Conservation (phyloP, 92 coral and sea anemone genomes). For the Muricea muricata region DNA sequence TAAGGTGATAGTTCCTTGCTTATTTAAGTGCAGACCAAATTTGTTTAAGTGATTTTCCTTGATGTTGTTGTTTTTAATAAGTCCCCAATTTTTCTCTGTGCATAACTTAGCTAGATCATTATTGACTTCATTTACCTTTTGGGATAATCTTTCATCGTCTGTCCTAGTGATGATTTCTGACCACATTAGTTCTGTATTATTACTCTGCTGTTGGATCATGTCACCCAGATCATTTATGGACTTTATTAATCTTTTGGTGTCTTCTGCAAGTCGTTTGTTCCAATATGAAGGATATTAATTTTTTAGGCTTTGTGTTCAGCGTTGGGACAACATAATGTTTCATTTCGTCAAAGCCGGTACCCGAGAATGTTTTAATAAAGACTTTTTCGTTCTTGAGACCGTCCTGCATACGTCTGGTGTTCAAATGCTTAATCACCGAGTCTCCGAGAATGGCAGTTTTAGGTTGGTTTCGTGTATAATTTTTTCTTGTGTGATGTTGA, state of each 20-base stretch:
- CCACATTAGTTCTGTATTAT: background rate
- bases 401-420: background rate
- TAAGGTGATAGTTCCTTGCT: conserved; percentile 1
- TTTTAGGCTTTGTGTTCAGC: background rate
- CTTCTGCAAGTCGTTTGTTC: background rate
- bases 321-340: background rate
- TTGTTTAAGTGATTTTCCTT: background rate
- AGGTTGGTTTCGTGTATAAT: no score
- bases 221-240: background rate
- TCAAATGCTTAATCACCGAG: background rate
- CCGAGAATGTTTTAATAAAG: background rate
- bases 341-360: background rate
- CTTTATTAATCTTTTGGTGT: background rate
- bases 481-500: no score
- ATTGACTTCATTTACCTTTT: conserved; percentile 2
- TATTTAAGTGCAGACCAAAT: conserved; percentile 15
- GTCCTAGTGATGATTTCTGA: background rate
- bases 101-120: conserved; percentile 5
- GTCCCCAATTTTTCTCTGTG: conserved; percentile 16
- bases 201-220: background rate
- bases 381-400: background rate
- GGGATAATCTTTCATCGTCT: background rate
- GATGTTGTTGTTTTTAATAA: conserved; percentile 1
- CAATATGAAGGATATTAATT: background rate
- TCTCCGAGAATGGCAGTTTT: background rate